These are phyloP conservation scores for Shinisaurus crocodilurus DNA, from an alignment of 2,113 vertebrate species.

Conservation along the genomic window DNA sequence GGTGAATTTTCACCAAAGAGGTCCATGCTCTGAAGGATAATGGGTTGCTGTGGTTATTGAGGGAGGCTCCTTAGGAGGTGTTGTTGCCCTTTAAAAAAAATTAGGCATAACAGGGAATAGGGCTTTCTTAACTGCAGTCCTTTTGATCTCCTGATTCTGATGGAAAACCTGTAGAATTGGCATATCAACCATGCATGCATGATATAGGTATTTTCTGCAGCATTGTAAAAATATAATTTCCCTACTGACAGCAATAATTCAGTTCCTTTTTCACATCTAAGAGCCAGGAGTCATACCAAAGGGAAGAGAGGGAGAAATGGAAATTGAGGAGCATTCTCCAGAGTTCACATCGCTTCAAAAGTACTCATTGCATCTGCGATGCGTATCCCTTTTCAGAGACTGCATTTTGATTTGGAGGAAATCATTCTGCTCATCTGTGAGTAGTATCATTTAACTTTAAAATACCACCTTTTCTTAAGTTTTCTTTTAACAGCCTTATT, in stretches of 20 bases:
- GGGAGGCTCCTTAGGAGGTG: not conserved
- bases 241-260: not conserved
- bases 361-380: not conserved
- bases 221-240: conserved; percentile 19
- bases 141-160: not conserved
- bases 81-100: not conserved
- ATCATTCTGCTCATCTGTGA: conserved; percentile 33
- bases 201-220: not conserved
- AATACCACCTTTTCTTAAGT: conserved; percentile 28
- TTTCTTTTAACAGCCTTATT: not conserved
- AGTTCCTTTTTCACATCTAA: not conserved
- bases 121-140: not conserved
- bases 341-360: conserved; percentile 20
- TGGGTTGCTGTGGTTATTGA: not conserved
- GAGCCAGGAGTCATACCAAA: conserved; percentile 10
- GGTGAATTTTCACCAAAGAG: rapidly evolving
- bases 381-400: not conserved
- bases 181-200: not conserved
- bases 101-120: not conserved
- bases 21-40: not conserved
- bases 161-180: too few relatives aligned
- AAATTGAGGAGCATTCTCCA: not conserved
- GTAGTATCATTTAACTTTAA: conserved; percentile 54
- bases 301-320: not conserved
- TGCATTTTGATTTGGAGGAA: conserved; percentile 32